A percentile compares a stretch with the other conserved stretches of the same genome.
These are phyloP conservation scores for Rhinogobius similis DNA, from an alignment of 2,113 vertebrate genomes.

Conservation along the genomic window DNA sequence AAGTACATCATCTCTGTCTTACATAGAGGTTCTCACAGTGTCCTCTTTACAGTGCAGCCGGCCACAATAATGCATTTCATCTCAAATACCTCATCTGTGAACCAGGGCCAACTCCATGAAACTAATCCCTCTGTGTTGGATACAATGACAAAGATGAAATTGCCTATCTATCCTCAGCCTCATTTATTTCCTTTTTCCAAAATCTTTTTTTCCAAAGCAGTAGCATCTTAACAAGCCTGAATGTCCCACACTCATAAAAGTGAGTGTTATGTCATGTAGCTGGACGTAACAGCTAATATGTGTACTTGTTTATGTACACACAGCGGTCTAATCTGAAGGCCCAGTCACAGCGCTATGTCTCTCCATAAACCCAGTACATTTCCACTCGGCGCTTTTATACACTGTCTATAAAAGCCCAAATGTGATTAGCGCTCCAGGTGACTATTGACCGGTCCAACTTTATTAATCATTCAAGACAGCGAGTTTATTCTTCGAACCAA, in stretches of 20 bases:
- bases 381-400: conserved; percentile 55
- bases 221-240: conserved; percentile 23
- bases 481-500: conserved; percentile 23
- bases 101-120: conserved; percentile 1
- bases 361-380: conserved; percentile 68
- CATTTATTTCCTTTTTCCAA: not conserved
- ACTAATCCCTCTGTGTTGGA: not conserved
- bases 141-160: not conserved
- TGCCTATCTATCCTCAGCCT: not conserved
- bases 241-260: conserved; percentile 36
- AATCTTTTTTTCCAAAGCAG: not conserved
- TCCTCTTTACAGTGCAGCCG: not conserved
- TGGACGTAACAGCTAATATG: conserved; percentile 56
- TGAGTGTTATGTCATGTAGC: conserved; percentile 47
- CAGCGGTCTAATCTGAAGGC: conserved; percentile 54
- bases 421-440: conserved; percentile 6
- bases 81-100: not conserved
- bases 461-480: conserved; percentile 8
- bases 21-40: not conserved
- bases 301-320: conserved; percentile 68
- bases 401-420: conserved; percentile 12
- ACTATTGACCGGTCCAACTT: conserved; percentile 2
- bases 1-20: not conserved
- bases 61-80: not conserved
- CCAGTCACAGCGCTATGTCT: conserved; percentile 57